Evolutionary conservation across 2,797 vertebrate species (phyloP).

Genomic region (Rhabdomys pumilio): DNA sequence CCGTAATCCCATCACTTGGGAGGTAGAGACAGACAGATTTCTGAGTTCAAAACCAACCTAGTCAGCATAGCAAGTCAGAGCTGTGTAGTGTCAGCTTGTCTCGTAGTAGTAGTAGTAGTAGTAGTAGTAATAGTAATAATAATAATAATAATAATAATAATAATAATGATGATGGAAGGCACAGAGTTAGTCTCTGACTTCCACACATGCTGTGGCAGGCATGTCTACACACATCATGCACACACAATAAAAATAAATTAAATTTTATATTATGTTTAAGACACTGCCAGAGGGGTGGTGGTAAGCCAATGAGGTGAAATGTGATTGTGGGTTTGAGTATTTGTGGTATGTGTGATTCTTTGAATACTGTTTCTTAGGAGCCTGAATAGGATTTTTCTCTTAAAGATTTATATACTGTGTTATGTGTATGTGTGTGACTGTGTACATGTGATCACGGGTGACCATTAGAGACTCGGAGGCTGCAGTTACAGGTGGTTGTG

Average conservation of each 20-base stretch:
- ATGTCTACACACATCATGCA: background rate
- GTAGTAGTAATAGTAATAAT: background rate
- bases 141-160: background rate
- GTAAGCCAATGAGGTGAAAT: background rate
- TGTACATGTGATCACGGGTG: background rate
- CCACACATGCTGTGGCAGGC: background rate
- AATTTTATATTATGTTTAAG: background rate
- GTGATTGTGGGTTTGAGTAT: background rate
- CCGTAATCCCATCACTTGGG: background rate
- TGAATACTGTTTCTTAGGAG: conserved; percentile 8
- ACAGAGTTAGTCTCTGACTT: background rate
- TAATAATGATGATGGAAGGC: too few relatives aligned
- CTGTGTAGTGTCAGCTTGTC: background rate
- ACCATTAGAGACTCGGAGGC: too few relatives aligned
- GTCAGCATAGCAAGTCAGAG: background rate
- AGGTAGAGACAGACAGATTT: background rate
- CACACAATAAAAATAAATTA: background rate
- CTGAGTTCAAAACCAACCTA: background rate
- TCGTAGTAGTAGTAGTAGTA: too few relatives aligned
- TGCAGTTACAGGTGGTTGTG: background rate
- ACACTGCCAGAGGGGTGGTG: background rate
- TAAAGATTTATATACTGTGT: background rate
- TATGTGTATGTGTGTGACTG: background rate
- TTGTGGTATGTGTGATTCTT: conserved; percentile 6
- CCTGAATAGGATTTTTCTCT: background rate